Percentiles rank a stretch among this genome's conserved stretches.
Conservation (phyloP, 2,797 vertebrate species). For the Chelon labrosus region DNA sequence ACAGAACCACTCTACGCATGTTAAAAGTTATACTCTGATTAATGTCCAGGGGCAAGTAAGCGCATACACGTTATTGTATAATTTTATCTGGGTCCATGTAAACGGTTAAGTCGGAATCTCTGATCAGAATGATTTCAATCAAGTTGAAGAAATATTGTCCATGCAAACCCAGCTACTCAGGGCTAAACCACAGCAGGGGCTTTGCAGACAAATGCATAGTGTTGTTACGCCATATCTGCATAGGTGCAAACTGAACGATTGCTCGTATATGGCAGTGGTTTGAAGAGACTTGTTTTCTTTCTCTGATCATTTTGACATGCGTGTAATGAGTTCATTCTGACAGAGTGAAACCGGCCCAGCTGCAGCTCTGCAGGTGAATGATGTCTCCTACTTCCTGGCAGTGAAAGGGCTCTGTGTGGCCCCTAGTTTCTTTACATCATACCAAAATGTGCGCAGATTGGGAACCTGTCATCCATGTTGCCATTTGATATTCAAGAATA, state of each 20-base stretch:
- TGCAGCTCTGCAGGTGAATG: constrained; percentile 74
- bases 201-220: not conserved
- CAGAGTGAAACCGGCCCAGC: constrained; percentile 80
- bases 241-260: constrained; percentile 49
- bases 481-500: constrained; percentile 77
- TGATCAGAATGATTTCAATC: no score
- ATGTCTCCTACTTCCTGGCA: constrained; percentile 72
- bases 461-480: constrained; percentile 72
- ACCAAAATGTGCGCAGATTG: constrained; percentile 63
- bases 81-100: no score
- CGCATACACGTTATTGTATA: no score
- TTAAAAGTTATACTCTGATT: no score
- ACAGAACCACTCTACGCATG: no score
- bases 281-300: constrained; percentile 61
- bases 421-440: constrained; percentile 81
- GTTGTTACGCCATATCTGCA: not conserved
- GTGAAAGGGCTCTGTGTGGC: constrained; percentile 83
- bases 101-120: no score
- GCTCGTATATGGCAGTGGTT: constrained; percentile 42
- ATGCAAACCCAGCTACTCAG: not conserved
- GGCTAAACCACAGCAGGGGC: constrained; percentile 9
- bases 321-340: constrained; percentile 77
- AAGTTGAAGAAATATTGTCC: no score
- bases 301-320: constrained; percentile 67
- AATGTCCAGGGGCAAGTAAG: no score